These are phyloP conservation scores for Sclerodermus sp. DNA, from an alignment of 2,888 invertebrate species.

Conservation along the genomic window DNA sequence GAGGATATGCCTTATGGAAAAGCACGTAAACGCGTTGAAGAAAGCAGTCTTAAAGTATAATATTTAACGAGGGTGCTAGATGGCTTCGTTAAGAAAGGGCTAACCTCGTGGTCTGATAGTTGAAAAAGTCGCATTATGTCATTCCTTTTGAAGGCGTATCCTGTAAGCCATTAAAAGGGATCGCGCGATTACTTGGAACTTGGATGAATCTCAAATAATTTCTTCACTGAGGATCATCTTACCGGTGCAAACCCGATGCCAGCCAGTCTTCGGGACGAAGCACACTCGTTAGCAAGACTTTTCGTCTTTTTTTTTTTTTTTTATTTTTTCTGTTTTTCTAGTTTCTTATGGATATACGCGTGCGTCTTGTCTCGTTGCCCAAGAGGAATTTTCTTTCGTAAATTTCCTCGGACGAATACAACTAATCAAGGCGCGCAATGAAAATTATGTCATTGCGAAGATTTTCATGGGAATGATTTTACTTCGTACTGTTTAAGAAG, in stretches of 20 bases:
- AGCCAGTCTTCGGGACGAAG: too few relatives aligned
- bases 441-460: too few relatives aligned
- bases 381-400: too few relatives aligned
- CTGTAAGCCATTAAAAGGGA: conserved; percentile 47
- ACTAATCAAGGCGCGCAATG: too few relatives aligned
- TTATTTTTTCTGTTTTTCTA: too few relatives aligned
- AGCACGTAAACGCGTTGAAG: conserved; percentile 21
- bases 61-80: conserved; percentile 48
- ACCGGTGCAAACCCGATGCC: conserved; percentile 12
- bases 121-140: conserved; percentile 46
- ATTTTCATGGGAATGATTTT: too few relatives aligned
- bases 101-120: conserved; percentile 18
- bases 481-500: too few relatives aligned
- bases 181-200: conserved; percentile 34
- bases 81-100: not conserved
- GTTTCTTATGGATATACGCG: too few relatives aligned
- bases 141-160: conserved; percentile 54
- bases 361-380: too few relatives aligned
- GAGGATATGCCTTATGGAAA: conserved; percentile 9
- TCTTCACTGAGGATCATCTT: conserved; percentile 31
- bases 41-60: conserved; percentile 46
- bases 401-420: too few relatives aligned
- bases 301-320: too few relatives aligned
- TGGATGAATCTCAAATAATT: conserved; percentile 45
- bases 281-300: not conserved